A percentile compares a stretch with the other conserved stretches of the same genome.
Evolutionary conservation across 2,113 vertebrate genomes (phyloP).

Genomic region (Sclerurus mexicanus): DNA sequence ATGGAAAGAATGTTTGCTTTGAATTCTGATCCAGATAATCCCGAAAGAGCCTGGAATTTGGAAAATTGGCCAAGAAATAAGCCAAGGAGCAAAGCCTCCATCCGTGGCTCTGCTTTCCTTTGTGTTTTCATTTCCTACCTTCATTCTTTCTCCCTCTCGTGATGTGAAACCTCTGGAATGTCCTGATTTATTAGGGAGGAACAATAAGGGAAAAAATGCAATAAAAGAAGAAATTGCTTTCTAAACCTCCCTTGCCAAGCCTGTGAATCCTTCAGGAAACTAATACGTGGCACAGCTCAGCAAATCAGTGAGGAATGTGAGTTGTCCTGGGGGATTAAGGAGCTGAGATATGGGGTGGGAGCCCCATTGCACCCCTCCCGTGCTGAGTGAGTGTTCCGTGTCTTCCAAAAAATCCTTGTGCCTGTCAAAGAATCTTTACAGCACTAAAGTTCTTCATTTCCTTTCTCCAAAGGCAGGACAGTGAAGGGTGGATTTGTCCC

Average conservation of each 20-base stretch:
- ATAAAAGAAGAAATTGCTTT: constrained; percentile 11
- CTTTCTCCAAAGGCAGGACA: not conserved
- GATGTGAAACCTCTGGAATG: constrained; percentile 21
- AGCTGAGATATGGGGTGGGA: not conserved
- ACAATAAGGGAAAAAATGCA: constrained; percentile 26
- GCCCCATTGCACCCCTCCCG: too few species aligned
- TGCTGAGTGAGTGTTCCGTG: not conserved
- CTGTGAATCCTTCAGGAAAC: not conserved
- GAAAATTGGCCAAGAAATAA: not conserved
- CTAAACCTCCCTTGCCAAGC: not conserved
- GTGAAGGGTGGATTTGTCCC: not conserved
- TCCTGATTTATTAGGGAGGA: constrained; percentile 9
- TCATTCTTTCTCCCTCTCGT: not conserved
- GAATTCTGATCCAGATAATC: not conserved
- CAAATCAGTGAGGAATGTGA: not conserved
- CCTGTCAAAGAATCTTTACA: not conserved
- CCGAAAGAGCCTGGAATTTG: not conserved
- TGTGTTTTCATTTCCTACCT: constrained; percentile 19
- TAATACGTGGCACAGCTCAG: not conserved
- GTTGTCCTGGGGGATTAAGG: not conserved
- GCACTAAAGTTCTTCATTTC: not conserved
- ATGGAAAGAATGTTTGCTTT: not conserved
- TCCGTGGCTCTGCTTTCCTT: not conserved
- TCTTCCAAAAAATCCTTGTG: not conserved
- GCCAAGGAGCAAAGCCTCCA: not conserved